Percentiles rank a stretch among this genome's conserved stretches.
These are phyloP conservation scores for Epizoanthus scotinus DNA, from an alignment of 92 coral and sea anemone species.

Conservation along the genomic window DNA sequence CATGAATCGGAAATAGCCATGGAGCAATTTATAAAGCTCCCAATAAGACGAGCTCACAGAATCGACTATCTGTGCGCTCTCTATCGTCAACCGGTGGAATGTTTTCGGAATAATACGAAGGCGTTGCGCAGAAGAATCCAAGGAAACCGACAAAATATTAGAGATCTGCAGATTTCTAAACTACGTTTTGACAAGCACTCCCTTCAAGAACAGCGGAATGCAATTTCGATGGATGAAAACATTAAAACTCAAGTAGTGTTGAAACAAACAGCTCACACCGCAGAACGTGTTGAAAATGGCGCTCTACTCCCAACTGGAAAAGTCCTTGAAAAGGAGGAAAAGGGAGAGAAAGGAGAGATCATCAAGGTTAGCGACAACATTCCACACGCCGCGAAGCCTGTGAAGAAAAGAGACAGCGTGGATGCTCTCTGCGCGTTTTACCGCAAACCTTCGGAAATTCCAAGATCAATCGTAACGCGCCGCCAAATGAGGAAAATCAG, in stretches of 20 bases:
- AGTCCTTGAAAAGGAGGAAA: too few relatives aligned
- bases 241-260: not conserved
- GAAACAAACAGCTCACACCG: not conserved
- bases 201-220: not conserved
- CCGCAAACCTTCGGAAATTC: too few relatives aligned
- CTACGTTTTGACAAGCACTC: not conserved
- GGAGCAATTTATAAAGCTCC: not conserved
- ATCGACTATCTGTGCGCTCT: not conserved
- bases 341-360: too few relatives aligned
- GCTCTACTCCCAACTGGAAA: too few relatives aligned
- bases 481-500: too few relatives aligned
- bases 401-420: too few relatives aligned
- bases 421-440: too few relatives aligned
- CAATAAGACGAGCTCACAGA: not conserved
- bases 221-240: not conserved
- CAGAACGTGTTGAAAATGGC: too few relatives aligned
- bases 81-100: not conserved
- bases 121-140: not conserved
- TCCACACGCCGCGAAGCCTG: too few relatives aligned
- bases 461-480: too few relatives aligned
- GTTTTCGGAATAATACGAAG: not conserved
- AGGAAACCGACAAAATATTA: not conserved
- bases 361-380: too few relatives aligned
- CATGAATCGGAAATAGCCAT: not conserved
- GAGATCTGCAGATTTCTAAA: not conserved